Base-by-base conservation (phyloP, 2,888 invertebrate species). In the Ametastegia equiseti region DNA sequence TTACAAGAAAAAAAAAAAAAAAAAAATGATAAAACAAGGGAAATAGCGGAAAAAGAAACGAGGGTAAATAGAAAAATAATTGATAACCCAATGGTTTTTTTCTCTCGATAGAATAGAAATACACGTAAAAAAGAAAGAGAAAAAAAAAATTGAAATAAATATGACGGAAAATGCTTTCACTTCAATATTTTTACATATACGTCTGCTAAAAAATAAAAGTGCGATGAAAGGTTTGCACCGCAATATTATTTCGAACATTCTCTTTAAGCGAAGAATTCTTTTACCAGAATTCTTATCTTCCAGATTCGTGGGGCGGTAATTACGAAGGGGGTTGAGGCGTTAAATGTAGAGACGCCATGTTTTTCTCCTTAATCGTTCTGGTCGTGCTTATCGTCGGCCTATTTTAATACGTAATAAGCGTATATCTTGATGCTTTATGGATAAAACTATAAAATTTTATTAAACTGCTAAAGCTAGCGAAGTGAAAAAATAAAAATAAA, bases 251-350 rank as follows among this genome's bases (percentile, higher is more conserved):
- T 57, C 23, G 13, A 69, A 69, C 42, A 39, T n/a, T 42, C 69
- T 42, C 69, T 69, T 69, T 69, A 13, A 69, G n/a, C n/a, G n/a
- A 69, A 69, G 69, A 23, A 69, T 69, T 42, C 69, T 69, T 69
- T 69, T 27, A 42, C 42, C 42, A 42, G n/a, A n/a, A n/a, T 36
- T 69, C 54, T 54, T 69, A 69, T 69, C 69, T 69, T 69, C 23
- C 69, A 23, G 42, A 23, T 69, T 69, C 42, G 39, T 42, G 36
- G 69, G 36, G 69, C 69, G 69, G 69, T 69, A 69, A 69, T 69
- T 69, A 69, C 69, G 27, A 15, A 23, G 39, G 69, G 69, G n/a
- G n/a, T n/a, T n/a, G n/a, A n/a, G n/a, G 69, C 69, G 69, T 69
- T 69, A 45, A 69, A 69, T 42, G 69, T 69, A 45, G 42, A 42